Percentiles rank a stretch among this genome's conserved stretches.
phyloP scores from a whole-genome alignment of 1,140 invertebrate species.

The Drosophila obscura region DNA sequence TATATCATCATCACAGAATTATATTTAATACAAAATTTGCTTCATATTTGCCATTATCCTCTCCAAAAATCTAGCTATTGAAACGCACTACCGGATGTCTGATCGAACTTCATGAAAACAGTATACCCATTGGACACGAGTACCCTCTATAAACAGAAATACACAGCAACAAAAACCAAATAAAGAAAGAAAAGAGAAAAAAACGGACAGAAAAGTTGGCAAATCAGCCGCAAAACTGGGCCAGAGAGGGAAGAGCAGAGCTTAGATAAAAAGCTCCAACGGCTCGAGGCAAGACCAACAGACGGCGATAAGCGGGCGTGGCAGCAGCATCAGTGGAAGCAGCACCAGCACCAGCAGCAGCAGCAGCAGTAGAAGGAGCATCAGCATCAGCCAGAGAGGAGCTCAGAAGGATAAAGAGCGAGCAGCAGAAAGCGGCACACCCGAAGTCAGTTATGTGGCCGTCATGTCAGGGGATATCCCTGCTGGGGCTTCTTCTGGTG shows the following conservation, averaged over 20 bases:
- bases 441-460: conserved; percentile 29
- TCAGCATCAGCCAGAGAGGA: conserved; percentile 24
- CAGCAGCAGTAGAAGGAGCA: too few relatives aligned
- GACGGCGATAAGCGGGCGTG: conserved; percentile 63
- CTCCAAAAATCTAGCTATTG: too few relatives aligned
- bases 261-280: conserved; percentile 59
- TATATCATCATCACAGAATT: too few relatives aligned
- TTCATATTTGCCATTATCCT: too few relatives aligned
- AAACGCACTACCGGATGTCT: too few relatives aligned
- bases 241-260: conserved; percentile 7
- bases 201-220: conserved; percentile 58
- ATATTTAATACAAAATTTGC: too few relatives aligned
- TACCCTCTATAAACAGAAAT: conserved; percentile 21
- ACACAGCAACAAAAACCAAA: conserved; percentile 32
- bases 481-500: conserved; percentile 40
- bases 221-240: conserved; percentile 68
- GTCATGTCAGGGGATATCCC: conserved; percentile 59
- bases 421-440: conserved; percentile 3
- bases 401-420: conserved; percentile 42
- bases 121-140: not conserved
- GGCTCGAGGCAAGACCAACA: conserved; percentile 43
- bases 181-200: conserved; percentile 9
- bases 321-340: conserved; percentile 27
- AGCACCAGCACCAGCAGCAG: too few relatives aligned
- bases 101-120: too few relatives aligned